Base-by-base conservation (phyloP, 2,888 invertebrate genomes). In the Branchellion lobata region DNA sequence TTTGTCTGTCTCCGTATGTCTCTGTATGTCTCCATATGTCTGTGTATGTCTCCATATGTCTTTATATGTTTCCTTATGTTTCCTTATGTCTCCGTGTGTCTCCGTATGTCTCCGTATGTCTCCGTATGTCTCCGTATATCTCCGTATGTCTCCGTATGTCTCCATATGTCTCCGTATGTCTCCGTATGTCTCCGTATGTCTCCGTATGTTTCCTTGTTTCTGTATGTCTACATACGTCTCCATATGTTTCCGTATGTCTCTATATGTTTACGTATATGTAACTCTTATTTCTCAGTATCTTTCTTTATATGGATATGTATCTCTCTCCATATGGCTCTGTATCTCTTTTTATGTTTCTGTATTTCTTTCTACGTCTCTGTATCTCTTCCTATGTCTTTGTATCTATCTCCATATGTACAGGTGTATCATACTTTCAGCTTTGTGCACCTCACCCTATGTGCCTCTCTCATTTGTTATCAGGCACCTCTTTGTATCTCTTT, bases 211-310 rank as follows among this genome's bases (percentile, higher is more conserved):
- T 8, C 31, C 11, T 11, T 21, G 14, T 40, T 14, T 40, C 8
- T 40, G 40, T 40, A 40, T 40, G 40, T 14, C 14, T 40, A 14
- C 8, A 8, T 40, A 40, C 14, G 14, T 40, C 14, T 40, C 14
- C 14, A 14, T 40, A 40, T 40, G 40, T 71, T 24, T 71, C n/a
- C 27, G 33, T 31, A 31, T 71, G 71, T 31, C 8, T 71, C 11
- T 71, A 31, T 71, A n/a, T 31, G 71, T 27, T 21, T 71, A 34
- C 31, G 71, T 71, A 24, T 77, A 14, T 77, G 34, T 77, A 34
- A 61, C 33, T 61, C 11, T 61, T n/a, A n/a, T n/a, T n/a, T n/a
- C n/a, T n/a, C n/a, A n/a, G n/a, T n/a, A n/a, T n/a, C 1, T 3
- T 0, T 29, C 11, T 77, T 1, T 31, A 18, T 61, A 1, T 61